Evolutionary conservation across 2,888 invertebrate species (phyloP).

Genomic region (Proisotoma minuta): DNA sequence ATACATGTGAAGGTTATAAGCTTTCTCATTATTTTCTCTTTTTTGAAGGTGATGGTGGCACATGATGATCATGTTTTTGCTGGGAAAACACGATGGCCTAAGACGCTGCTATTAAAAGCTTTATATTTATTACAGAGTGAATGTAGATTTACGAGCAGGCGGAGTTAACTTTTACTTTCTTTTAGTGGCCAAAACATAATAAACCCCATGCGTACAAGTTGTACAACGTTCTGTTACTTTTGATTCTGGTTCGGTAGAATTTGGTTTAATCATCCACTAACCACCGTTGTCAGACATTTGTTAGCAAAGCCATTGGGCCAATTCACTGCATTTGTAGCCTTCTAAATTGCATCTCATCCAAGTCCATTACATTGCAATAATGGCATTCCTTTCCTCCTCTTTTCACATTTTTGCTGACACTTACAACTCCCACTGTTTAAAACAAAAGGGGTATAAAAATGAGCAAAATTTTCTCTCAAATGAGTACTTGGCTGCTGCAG

Average conservation of each 20-base stretch:
- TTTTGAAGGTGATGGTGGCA: no score
- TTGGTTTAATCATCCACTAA: constrained; percentile 2
- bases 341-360: neutral
- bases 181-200: no score
- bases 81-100: no score
- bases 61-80: no score
- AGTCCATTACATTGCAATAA: neutral
- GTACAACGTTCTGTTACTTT: neutral
- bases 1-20: no score
- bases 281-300: constrained; percentile 5
- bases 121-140: neutral
- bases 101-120: no score
- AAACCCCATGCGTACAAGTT: no score
- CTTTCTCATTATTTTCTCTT: no score
- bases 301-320: neutral
- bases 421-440: neutral
- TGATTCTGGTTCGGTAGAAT: neutral
- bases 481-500: no score
- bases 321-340: neutral
- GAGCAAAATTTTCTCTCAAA: no score
- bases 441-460: no score
- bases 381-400: neutral
- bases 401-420: neutral
- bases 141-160: neutral
- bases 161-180: neutral